These are phyloP conservation scores for Calliphora vomitoria DNA, from an alignment of 2,888 invertebrate species.

Conservation along the genomic window DNA sequence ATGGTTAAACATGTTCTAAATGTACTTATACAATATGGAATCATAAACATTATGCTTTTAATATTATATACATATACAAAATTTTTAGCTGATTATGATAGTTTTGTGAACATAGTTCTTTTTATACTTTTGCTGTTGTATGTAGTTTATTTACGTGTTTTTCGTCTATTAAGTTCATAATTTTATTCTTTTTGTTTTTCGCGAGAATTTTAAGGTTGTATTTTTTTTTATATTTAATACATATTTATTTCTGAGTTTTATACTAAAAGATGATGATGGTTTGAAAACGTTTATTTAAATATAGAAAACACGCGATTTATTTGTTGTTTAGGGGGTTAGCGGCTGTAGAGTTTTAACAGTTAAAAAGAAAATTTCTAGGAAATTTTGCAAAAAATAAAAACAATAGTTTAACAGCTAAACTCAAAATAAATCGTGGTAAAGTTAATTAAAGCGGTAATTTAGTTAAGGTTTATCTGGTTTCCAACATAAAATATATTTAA, in stretches of 20 bases:
- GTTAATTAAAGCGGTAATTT: background rate
- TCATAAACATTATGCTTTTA: slow-evolving; percentile 54
- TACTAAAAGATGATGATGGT: slow-evolving; percentile 59
- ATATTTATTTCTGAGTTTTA: slow-evolving; percentile 29
- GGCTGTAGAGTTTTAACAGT: background rate
- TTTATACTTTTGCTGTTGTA: slow-evolving; percentile 1
- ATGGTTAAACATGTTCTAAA: slow-evolving; percentile 36
- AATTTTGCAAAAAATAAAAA: slow-evolving; percentile 1
- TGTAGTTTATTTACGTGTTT: slow-evolving; percentile 67
- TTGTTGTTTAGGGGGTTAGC: slow-evolving; percentile 20
- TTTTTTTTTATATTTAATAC: slow-evolving; percentile 11
- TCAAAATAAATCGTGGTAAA: background rate
- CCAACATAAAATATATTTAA: too few species aligned
- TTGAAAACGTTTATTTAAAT: slow-evolving; percentile 67
- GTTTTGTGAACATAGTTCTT: slow-evolving; percentile 53
- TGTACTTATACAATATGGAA: slow-evolving; percentile 36
- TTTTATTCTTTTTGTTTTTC: slow-evolving; percentile 66
- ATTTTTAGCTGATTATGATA: slow-evolving; percentile 64
- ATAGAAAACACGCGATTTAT: slow-evolving; percentile 66
- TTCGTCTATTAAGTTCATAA: slow-evolving; percentile 67
- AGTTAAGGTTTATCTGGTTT: background rate
- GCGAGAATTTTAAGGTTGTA: slow-evolving; percentile 67
- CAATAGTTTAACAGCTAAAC: background rate
- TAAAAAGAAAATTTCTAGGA: slow-evolving; percentile 51
- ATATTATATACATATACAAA: slow-evolving; percentile 28